These are phyloP conservation scores for Eugnorisma glareosa DNA, from an alignment of 2,888 invertebrate species.

Conservation along the genomic window DNA sequence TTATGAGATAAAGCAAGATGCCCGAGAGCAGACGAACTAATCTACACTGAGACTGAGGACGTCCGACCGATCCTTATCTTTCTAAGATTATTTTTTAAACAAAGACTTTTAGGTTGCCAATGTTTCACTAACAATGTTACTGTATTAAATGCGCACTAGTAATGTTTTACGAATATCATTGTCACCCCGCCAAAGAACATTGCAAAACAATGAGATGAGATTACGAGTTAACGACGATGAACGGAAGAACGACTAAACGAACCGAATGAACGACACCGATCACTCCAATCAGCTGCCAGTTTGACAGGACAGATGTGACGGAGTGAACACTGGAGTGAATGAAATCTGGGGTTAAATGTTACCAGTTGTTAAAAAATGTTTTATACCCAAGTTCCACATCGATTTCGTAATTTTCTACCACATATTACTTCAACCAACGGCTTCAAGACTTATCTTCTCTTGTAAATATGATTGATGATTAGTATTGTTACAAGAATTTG, in stretches of 20 bases:
- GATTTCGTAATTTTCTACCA: constrained; percentile 20
- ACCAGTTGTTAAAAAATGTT: constrained; percentile 12
- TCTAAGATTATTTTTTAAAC: constrained; percentile 40
- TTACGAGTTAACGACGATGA: too few species aligned
- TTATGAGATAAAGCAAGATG: constrained; percentile 78
- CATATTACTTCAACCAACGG: background rate
- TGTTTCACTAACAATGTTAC: constrained; percentile 28
- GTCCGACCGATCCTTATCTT: constrained; percentile 74
- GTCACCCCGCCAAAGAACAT: constrained; percentile 58
- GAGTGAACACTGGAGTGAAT: constrained; percentile 1
- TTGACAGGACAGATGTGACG: constrained; percentile 42
- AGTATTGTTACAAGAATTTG: background rate
- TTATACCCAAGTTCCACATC: background rate
- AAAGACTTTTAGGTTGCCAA: constrained; percentile 43
- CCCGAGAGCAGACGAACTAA: constrained; percentile 87
- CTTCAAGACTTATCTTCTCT: background rate
- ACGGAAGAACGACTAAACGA: constrained; percentile 10
- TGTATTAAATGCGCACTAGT: constrained; percentile 49
- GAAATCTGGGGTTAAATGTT: constrained; percentile 16
- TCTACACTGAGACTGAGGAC: constrained; percentile 91
- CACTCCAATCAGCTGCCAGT: constrained; percentile 19
- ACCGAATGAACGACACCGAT: constrained; percentile 10
- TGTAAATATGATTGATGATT: background rate
- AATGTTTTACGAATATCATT: constrained; percentile 50
- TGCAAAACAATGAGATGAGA: constrained; percentile 52